Evolutionary conservation across 2,888 invertebrate genomes (phyloP).

Genomic region (Hydriomena furcata): DNA sequence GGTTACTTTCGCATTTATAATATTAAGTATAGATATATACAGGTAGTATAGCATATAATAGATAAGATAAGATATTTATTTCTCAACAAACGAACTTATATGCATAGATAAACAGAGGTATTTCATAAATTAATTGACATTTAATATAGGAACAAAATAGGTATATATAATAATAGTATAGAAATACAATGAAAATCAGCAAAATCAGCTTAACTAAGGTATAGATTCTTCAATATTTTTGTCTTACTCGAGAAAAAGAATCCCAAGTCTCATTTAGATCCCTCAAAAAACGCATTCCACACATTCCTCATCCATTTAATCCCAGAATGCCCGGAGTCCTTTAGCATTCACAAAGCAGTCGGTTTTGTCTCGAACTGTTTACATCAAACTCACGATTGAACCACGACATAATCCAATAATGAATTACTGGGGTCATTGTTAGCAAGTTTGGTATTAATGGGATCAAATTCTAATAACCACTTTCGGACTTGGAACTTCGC

Average conservation of each 20-base stretch:
- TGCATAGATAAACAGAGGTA: too few relatives aligned
- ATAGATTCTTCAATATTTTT: background rate
- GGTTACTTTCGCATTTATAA: too few relatives aligned
- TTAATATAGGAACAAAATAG: too few relatives aligned
- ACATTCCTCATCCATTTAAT: constrained; percentile 14
- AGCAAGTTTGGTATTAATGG: constrained; percentile 22
- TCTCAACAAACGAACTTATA: too few relatives aligned
- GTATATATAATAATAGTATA: too few relatives aligned
- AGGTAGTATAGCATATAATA: too few relatives aligned
- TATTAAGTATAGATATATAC: too few relatives aligned
- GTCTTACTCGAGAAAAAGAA: background rate
- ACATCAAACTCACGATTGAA: constrained; percentile 29
- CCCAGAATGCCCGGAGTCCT: constrained; percentile 10
- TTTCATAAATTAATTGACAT: too few relatives aligned
- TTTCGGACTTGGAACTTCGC: constrained; percentile 14
- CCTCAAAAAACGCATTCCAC: background rate
- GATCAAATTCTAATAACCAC: constrained; percentile 18
- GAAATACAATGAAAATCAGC: too few relatives aligned
- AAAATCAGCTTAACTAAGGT: too few relatives aligned
- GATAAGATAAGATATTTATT: too few relatives aligned
- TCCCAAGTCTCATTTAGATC: constrained; percentile 1
- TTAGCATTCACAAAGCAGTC: constrained; percentile 11
- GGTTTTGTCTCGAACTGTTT: constrained; percentile 29
- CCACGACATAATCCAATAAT: constrained; percentile 24
- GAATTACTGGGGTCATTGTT: constrained; percentile 27